phyloP scores from a whole-genome alignment of 2,797 vertebrate species.

The Meriones psammophilus region DNA sequence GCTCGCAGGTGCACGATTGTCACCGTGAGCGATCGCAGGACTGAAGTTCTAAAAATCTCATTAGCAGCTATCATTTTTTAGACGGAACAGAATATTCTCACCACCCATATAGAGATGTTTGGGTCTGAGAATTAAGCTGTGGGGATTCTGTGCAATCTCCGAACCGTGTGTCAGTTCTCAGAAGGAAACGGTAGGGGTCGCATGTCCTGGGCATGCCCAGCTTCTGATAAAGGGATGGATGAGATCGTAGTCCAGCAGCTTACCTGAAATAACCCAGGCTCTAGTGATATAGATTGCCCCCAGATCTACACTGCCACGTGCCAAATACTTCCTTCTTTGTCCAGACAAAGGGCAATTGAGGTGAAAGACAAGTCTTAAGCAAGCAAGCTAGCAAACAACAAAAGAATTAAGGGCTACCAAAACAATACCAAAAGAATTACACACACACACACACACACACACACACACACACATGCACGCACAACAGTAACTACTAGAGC shows the following conservation, averaged over 20 bases:
- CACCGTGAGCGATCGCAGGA: not conserved
- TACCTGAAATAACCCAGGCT: constrained; percentile 4
- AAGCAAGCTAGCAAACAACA: constrained; percentile 19
- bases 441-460: not conserved
- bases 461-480: too few relatives aligned
- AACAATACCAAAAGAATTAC: too few relatives aligned
- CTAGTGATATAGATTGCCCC: not conserved
- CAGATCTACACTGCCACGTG: not conserved
- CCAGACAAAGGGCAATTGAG: not conserved
- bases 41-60: not conserved
- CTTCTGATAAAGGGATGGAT: not conserved
- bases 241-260: not conserved
- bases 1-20: not conserved
- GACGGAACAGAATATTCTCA: constrained; percentile 33
- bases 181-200: constrained; percentile 61
- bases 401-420: constrained; percentile 5
- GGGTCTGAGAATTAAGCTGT: not conserved
- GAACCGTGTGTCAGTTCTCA: not conserved
- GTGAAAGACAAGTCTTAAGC: constrained; percentile 27
- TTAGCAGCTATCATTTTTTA: not conserved
- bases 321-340: constrained; percentile 58
- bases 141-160: not conserved
- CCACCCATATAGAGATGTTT: not conserved
- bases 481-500: too few relatives aligned
- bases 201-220: not conserved